Evolutionary conservation across 2,113 vertebrate genomes (phyloP).

Genomic region (Pogonocichla stellata): DNA sequence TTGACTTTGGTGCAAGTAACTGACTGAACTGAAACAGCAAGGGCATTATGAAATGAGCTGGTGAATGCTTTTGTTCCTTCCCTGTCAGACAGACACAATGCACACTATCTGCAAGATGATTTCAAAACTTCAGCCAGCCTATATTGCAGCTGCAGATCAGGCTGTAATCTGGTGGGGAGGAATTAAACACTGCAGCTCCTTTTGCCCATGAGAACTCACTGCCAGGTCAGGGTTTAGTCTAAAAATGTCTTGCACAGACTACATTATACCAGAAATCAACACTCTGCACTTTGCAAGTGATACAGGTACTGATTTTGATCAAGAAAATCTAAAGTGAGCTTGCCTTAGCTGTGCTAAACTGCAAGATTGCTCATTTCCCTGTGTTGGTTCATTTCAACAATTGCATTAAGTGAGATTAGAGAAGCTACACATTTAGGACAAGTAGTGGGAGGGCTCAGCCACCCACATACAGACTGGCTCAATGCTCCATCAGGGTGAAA

Average conservation of each 20-base stretch:
- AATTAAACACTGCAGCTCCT: background rate
- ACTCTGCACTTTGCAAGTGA: background rate
- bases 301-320: background rate
- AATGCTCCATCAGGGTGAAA: background rate
- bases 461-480: background rate
- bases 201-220: background rate
- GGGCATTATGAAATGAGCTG: background rate
- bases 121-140: background rate
- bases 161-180: slow-evolving; percentile 1
- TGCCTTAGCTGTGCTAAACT: background rate
- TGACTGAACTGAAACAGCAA: background rate
- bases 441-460: background rate
- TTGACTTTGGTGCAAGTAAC: background rate
- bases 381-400: background rate
- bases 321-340: background rate
- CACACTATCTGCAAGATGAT: background rate
- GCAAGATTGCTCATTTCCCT: background rate
- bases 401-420: slow-evolving; percentile 15
- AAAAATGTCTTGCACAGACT: background rate
- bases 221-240: background rate
- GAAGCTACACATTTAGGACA: slow-evolving; percentile 19
- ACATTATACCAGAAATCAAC: background rate
- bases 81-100: fast-evolving
- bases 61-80: background rate
- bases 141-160: background rate